Conservation (phyloP, 1,140 invertebrate species). For the Dendroctonus ponderosae region DNA sequence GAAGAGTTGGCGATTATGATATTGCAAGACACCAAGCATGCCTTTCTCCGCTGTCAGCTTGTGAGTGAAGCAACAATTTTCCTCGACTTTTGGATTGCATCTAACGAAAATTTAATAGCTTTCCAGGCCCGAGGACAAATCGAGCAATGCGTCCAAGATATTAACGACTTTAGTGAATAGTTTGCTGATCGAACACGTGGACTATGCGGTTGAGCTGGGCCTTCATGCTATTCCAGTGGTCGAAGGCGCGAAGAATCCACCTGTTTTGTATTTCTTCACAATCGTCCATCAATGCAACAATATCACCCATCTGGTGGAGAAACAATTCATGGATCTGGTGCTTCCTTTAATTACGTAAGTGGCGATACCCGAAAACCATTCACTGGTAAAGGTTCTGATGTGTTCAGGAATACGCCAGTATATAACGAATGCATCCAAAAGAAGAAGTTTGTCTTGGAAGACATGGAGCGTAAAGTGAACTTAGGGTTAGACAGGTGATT, state of each 20-base stretch:
- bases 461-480: slow-evolving; percentile 90
- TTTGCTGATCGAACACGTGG: slow-evolving; percentile 89
- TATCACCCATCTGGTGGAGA: slow-evolving; percentile 93
- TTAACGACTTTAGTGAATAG: slow-evolving; percentile 86
- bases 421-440: slow-evolving; percentile 85
- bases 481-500: slow-evolving; percentile 74
- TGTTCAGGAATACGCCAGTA: slow-evolving; percentile 73
- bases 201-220: slow-evolving; percentile 93
- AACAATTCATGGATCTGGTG: slow-evolving; percentile 88
- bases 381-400: background rate
- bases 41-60: slow-evolving; percentile 83
- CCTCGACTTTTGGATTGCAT: background rate
- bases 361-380: slow-evolving; percentile 13
- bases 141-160: slow-evolving; percentile 78
- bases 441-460: slow-evolving; percentile 82
- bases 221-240: slow-evolving; percentile 88
- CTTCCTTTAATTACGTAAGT: slow-evolving; percentile 83
- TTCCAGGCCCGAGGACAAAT: slow-evolving; percentile 76
- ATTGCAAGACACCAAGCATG: slow-evolving; percentile 87
- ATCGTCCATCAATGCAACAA: slow-evolving; percentile 92
- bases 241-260: slow-evolving; percentile 73
- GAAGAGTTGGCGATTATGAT: slow-evolving; percentile 94
- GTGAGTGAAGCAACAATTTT: slow-evolving; percentile 52
- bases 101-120: slow-evolving; percentile 55
- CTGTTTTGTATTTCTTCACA: slow-evolving; percentile 93